Base-by-base conservation (phyloP, 2,797 vertebrate genomes). In the Platalea minor region DNA sequence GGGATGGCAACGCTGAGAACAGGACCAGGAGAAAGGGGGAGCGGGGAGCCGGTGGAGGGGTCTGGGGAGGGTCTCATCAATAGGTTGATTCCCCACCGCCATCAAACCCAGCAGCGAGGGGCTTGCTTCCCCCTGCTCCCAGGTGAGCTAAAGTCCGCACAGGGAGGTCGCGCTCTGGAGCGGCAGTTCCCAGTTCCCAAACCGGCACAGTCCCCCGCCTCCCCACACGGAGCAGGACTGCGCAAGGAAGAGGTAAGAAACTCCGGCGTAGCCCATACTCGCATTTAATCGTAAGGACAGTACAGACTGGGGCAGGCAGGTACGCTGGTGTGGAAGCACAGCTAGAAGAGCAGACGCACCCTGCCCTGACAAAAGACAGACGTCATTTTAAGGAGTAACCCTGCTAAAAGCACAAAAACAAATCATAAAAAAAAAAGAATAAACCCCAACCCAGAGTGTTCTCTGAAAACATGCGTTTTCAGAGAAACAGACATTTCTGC, bases 211-310 rank as follows among this genome's bases (percentile, higher is more conserved):
- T 37, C 17, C 53, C 64, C 17, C 8, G 0, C 15, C 60, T 73
- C 60, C 65, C 69, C 61, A 20, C 59, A 70, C 23, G 45, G 35
- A 59, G 60, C 64, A 85, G 50, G 41, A 61, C 41, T 45, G 61
- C 7, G 2, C 45, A 88, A 96, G 91, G 63, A 96, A 91, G 54
- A 96, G 76, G 82, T 39, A 75, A 61, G 60, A 89, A 94, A 93
- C 92, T 48, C 53, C 75, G 91, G 85, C 13, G 0, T 53, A 96
- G 94, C 89, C 89, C 91, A 92, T 88, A 96, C 18, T 96, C 3
- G 21, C 51, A 45, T 97, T 97, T 96, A 97, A 96, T 95, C 2
- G 28, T 96, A 92, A 95, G 90, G 94, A 74, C 4, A 18, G 92
- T 92, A 95, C 54, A 87, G 91, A 92, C 72, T 39, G 75, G 82